Evolutionary conservation across 1,140 invertebrate species (phyloP).

Genomic region (Limonius californicus): DNA sequence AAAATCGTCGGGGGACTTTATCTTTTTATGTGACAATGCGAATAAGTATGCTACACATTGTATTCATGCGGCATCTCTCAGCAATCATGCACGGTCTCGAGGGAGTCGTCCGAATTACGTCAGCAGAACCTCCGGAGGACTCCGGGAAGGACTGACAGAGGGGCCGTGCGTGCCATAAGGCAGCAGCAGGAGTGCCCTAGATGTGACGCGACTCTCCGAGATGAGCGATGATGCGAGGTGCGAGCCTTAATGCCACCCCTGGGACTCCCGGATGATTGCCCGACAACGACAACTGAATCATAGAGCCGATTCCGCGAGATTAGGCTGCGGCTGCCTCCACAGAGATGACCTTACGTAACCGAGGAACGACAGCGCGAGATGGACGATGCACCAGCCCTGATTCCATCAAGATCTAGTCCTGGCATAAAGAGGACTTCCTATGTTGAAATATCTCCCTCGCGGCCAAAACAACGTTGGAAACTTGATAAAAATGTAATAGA

Average conservation of each 20-base stretch:
- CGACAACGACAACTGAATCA: slow-evolving; percentile 30
- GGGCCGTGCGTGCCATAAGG: slow-evolving; percentile 37
- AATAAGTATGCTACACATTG: slow-evolving; percentile 35
- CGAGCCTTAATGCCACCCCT: slow-evolving; percentile 29
- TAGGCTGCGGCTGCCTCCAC: neutral
- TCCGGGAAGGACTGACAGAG: slow-evolving; percentile 7
- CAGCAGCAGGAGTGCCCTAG: slow-evolving; percentile 11
- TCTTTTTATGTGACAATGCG: slow-evolving; percentile 13
- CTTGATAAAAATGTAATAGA: neutral
- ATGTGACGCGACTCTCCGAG: slow-evolving; percentile 19
- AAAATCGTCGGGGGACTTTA: slow-evolving; percentile 1
- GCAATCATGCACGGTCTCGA: slow-evolving; percentile 40
- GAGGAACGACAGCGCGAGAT: neutral
- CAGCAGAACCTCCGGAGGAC: slow-evolving; percentile 32
- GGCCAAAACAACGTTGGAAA: neutral
- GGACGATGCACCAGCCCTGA: neutral
- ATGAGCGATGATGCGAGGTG: slow-evolving; percentile 35
- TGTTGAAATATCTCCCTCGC: neutral
- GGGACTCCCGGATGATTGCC: slow-evolving; percentile 31
- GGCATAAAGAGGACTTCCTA: neutral
- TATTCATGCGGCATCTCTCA: slow-evolving; percentile 42
- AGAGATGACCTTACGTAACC: neutral
- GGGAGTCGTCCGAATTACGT: slow-evolving; percentile 42
- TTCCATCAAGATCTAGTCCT: neutral
- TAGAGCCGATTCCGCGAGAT: slow-evolving; percentile 6